phyloP scores from a whole-genome alignment of 2,888 invertebrate genomes.

The Ophion costatus region DNA sequence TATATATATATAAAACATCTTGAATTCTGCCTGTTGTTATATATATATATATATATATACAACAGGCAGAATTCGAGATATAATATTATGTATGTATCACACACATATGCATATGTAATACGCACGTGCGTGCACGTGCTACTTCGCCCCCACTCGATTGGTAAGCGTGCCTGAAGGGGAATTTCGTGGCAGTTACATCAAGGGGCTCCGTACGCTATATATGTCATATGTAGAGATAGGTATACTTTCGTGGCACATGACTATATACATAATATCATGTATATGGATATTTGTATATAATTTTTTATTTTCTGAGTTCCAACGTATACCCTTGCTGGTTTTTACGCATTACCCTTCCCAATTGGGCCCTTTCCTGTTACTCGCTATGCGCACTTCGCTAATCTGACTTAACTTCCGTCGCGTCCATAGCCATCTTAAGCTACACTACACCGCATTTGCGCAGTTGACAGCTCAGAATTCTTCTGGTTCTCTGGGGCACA shows the following conservation, averaged over 20 bases:
- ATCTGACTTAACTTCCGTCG: no score
- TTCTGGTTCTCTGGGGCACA: no score
- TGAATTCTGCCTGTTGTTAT: no score
- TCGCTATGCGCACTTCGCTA: no score
- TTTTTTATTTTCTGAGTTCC: no score
- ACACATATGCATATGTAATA: conserved; percentile 49
- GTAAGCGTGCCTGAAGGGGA: conserved; percentile 59
- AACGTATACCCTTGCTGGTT: no score
- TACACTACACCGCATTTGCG: no score
- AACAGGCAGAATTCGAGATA: conserved; percentile 34
- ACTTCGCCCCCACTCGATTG: conserved; percentile 34
- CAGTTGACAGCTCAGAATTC: no score
- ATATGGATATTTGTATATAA: not conserved
- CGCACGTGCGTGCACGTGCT: conserved; percentile 78
- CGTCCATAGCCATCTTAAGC: no score
- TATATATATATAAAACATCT: no score
- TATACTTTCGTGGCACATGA: not conserved
- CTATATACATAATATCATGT: not conserved
- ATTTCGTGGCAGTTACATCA: conserved; percentile 55
- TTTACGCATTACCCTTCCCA: no score
- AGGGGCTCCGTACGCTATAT: conserved; percentile 23
- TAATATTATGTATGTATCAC: conserved; percentile 22
- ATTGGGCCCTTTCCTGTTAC: no score
- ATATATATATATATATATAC: conserved; percentile 9
- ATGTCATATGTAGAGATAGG: conserved; percentile 2